phyloP scores from a whole-genome alignment of 2,113 vertebrate genomes.

The Charadrius vociferus region DNA sequence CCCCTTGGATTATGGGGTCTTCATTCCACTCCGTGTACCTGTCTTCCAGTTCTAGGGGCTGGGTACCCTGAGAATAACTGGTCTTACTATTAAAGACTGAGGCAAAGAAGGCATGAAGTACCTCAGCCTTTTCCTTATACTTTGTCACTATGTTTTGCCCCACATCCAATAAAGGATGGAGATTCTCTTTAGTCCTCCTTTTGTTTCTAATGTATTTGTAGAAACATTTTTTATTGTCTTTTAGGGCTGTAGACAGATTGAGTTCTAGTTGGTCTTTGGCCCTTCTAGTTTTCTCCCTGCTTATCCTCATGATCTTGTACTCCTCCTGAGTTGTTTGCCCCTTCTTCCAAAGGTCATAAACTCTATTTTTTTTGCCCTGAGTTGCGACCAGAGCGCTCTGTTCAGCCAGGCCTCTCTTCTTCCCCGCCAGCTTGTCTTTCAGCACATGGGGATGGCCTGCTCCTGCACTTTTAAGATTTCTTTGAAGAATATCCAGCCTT shows the following conservation, averaged over 20 bases:
- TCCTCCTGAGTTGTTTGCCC: neutral
- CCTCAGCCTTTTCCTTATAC: neutral
- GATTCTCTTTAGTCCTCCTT: neutral
- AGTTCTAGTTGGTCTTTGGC: neutral
- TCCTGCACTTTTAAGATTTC: neutral
- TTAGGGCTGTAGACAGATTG: neutral
- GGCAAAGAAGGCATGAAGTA: neutral
- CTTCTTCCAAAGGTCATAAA: neutral
- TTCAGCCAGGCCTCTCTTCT: neutral
- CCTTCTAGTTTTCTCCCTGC: neutral
- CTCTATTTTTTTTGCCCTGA: neutral
- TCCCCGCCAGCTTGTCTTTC: fast-evolving
- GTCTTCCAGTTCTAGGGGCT: neutral
- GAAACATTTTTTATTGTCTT: neutral
- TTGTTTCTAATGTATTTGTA: neutral
- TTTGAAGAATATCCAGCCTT: neutral
- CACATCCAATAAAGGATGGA: neutral
- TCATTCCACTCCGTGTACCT: neutral
- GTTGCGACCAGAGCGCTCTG: neutral
- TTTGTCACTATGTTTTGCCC: neutral
- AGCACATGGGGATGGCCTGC: fast-evolving
- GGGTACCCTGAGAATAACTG: neutral
- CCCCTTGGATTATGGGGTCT: fast-evolving
- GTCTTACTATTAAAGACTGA: neutral
- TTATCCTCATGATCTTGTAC: neutral